Base-by-base conservation (phyloP, 2,888 invertebrate species). In the Scelioninae gen. 2 region DNA sequence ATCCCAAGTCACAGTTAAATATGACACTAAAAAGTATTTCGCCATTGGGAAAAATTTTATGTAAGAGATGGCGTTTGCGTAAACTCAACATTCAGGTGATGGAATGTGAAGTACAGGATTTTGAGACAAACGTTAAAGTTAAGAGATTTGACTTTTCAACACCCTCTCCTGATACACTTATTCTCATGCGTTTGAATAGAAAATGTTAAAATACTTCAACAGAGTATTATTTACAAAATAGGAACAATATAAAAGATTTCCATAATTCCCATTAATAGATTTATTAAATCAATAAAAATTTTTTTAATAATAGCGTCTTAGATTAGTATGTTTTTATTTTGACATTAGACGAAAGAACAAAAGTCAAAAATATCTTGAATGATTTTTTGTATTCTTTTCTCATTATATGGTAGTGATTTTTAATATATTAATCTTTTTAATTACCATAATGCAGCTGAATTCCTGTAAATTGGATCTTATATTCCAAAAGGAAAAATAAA, bases 131-230 rank as follows among this genome's bases (percentile, higher is more conserved):
- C 6, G 52, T 48, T 1, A 45, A 11, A 37, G 70, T 88, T 53
- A 78, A 77, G 68, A 80, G 79, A 43, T 92, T 91, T 85, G 86
- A 88, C 73, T 92, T 92, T 84, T 85, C 87, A 25, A 87, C 87
- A 37, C 89, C 88, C 1, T 92, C 92, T 0, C 91, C 91, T 7
- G 91, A 91, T 85, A 90, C 89, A 81, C 77, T 87, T 60, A 87
- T 90, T 57, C 85, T 81, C n/a, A 80, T 80, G 64, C 81, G 86
- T 79, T 81, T 88, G 31, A 81, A 76, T 48, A 77, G 80, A 70
- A 69, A 60, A 55, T 46, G 39, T 57, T 61, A 22, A 72, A 68
- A 50, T 19, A 16, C 15, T 39, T n/a, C 7, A 16, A 39, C 2
- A 13, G 3, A 13, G 22, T 5, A 22, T 5, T 22, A 22, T 22